These are phyloP conservation scores for Gallinago jamesoni DNA, from an alignment of 2,113 vertebrate genomes.

Conservation along the genomic window DNA sequence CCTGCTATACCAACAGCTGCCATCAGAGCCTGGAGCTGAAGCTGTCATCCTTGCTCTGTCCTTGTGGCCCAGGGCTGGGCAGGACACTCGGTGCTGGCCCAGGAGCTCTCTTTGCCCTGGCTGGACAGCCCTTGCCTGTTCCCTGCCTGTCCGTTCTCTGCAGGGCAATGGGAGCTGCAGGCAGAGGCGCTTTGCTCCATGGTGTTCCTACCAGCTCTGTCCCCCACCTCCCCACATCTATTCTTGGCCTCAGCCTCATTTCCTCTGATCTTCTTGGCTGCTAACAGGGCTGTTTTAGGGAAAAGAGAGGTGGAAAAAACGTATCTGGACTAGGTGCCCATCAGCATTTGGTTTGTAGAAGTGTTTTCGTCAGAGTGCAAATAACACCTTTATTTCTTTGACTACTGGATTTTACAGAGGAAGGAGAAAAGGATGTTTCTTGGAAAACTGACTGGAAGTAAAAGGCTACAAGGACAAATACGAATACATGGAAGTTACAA, in stretches of 20 bases:
- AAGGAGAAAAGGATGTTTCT: not conserved
- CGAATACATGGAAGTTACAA: not conserved
- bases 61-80: not conserved
- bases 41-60: not conserved
- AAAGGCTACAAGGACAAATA: not conserved
- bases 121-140: not conserved
- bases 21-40: accelerated
- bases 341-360: not conserved
- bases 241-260: not conserved
- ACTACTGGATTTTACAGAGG: not conserved
- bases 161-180: not conserved
- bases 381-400: not conserved
- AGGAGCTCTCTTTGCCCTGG: accelerated
- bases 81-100: no score
- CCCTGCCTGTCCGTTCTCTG: not conserved
- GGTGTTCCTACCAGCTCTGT: not conserved
- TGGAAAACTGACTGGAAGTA: not conserved
- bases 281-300: not conserved
- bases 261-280: not conserved
- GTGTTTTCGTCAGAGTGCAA: not conserved
- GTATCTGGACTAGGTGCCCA: not conserved
- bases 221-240: not conserved
- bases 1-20: not conserved
- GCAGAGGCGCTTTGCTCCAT: accelerated
- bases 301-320: not conserved